These are phyloP conservation scores for Chironomus striatipennis DNA, from an alignment of 1,140 invertebrate genomes.

Conservation along the genomic window DNA sequence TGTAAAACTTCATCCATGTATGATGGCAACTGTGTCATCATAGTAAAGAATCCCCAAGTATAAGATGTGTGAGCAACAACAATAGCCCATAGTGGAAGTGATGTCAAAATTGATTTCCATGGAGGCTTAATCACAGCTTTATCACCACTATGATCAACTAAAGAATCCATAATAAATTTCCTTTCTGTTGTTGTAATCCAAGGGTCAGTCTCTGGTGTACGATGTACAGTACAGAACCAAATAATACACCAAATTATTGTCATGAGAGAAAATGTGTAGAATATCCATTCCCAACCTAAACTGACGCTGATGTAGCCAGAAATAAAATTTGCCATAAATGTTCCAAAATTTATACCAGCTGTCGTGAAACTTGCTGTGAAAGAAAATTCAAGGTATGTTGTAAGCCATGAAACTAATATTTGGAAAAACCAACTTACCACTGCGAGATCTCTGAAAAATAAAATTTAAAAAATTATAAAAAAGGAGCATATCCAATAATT, in stretches of 20 bases:
- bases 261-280: constrained; percentile 75
- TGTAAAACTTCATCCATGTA: constrained; percentile 93
- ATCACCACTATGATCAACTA: constrained; percentile 58
- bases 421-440: too few relatives aligned
- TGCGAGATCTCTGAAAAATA: too few relatives aligned
- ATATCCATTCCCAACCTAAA: constrained; percentile 77
- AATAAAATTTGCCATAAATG: not conserved
- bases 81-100: constrained; percentile 76
- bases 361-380: not conserved
- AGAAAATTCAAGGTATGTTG: too few relatives aligned
- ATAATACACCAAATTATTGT: constrained; percentile 78
- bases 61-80: constrained; percentile 78
- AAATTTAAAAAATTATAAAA: too few relatives aligned
- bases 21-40: constrained; percentile 90
- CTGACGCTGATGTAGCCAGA: constrained; percentile 39
- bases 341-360: not conserved
- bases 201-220: constrained; percentile 73
- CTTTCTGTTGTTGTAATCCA: constrained; percentile 74
- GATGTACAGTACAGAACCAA: constrained; percentile 69
- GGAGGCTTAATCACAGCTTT: constrained; percentile 56
- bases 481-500: too few relatives aligned
- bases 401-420: too few relatives aligned
- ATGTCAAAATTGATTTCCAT: constrained; percentile 74
- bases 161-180: constrained; percentile 71
- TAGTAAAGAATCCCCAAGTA: constrained; percentile 82